Evolutionary conservation across 1,140 invertebrate species (phyloP).

Genomic region (Chrysomallon squamiferum): DNA sequence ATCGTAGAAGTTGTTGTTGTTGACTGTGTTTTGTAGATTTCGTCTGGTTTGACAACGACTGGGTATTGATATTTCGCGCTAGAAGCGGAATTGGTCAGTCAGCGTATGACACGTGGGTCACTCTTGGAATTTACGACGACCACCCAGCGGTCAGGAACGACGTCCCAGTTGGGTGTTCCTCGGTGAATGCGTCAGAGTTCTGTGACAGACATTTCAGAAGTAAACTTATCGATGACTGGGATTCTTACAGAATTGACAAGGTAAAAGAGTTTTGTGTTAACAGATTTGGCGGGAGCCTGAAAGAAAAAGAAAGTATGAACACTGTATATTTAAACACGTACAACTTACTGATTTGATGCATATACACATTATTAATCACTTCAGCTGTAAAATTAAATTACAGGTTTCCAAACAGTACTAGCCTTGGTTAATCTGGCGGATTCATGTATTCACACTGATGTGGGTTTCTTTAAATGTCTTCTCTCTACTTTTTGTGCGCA

Average conservation of each 20-base stretch:
- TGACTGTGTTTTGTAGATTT: too few relatives aligned
- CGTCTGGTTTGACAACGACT: slow-evolving; percentile 9
- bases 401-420: too few relatives aligned
- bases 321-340: background rate
- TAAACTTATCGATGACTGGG: slow-evolving; percentile 8
- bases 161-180: slow-evolving; percentile 5
- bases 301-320: background rate
- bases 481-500: too few relatives aligned
- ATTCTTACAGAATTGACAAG: slow-evolving; percentile 1
- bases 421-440: too few relatives aligned
- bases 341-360: too few relatives aligned
- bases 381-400: too few relatives aligned
- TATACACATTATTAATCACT: too few relatives aligned
- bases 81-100: slow-evolving; percentile 4
- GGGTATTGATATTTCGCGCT: slow-evolving; percentile 6
- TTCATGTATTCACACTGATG: too few relatives aligned
- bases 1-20: too few relatives aligned
- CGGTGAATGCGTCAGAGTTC: slow-evolving; percentile 3
- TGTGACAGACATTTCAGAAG: slow-evolving; percentile 12
- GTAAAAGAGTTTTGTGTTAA: background rate
- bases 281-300: background rate
- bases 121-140: slow-evolving; percentile 9
- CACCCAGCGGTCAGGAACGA: background rate
- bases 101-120: slow-evolving; percentile 9
- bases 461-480: too few relatives aligned